A percentile compares a stretch with the other conserved stretches of the same genome.
Evolutionary conservation across 2,113 vertebrate species (phyloP).

Genomic region (Tupaia chinensis): DNA sequence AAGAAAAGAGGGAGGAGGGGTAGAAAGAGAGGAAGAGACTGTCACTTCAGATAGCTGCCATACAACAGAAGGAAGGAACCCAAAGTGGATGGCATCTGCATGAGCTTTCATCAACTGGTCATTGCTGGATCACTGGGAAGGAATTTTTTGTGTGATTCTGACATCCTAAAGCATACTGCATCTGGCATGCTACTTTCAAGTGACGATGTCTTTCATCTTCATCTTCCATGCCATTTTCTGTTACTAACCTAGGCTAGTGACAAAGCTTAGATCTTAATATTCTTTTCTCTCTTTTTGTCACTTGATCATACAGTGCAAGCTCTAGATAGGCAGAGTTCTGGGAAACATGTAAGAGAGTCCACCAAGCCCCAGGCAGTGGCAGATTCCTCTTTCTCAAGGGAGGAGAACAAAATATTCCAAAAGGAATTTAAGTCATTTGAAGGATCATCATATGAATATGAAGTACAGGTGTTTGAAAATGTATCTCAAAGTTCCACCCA

Average conservation of each 20-base stretch:
- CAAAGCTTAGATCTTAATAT: slow-evolving; percentile 84
- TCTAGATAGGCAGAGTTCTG: slow-evolving; percentile 92
- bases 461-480: slow-evolving; percentile 88
- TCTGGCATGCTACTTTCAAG: slow-evolving; percentile 84
- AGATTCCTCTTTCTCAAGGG: slow-evolving; percentile 86
- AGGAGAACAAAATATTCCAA: slow-evolving; percentile 85
- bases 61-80: slow-evolving; percentile 69
- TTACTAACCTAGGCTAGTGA: slow-evolving; percentile 81
- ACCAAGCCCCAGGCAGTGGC: slow-evolving; percentile 84
- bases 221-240: slow-evolving; percentile 82
- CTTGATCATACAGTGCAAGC: slow-evolving; percentile 91
- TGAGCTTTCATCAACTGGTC: slow-evolving; percentile 72
- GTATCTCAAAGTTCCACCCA: slow-evolving; percentile 86
- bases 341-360: slow-evolving; percentile 88
- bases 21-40: neutral
- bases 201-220: slow-evolving; percentile 79
- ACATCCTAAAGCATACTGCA: slow-evolving; percentile 58
- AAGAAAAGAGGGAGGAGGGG: neutral
- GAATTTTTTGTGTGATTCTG: slow-evolving; percentile 62
- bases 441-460: slow-evolving; percentile 83
- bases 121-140: slow-evolving; percentile 60
- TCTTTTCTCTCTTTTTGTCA: slow-evolving; percentile 86
- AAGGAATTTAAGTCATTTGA: slow-evolving; percentile 88
- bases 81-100: slow-evolving; percentile 46
- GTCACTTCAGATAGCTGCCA: slow-evolving; percentile 50